Conservation (phyloP, 2,113 vertebrate species). For the Plecotus auritus region DNA sequence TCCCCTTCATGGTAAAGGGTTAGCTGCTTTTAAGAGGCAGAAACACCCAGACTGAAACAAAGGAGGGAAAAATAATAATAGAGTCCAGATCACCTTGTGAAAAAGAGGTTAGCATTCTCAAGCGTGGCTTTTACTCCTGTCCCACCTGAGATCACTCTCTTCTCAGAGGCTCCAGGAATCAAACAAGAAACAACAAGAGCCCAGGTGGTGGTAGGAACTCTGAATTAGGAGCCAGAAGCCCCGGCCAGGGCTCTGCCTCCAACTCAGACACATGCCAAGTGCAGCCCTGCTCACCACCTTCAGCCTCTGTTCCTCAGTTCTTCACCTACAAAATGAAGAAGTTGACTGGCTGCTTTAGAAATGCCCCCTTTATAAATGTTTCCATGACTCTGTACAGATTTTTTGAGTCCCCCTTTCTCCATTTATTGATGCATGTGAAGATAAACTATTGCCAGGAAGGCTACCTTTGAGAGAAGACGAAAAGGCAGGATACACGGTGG, state of each 20-base stretch:
- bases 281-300: not conserved
- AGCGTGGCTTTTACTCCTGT: not conserved
- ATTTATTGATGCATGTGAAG: not conserved
- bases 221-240: not conserved
- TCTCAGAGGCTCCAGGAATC: not conserved
- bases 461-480: not conserved
- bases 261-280: not conserved
- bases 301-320: not conserved
- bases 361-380: not conserved
- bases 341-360: not conserved
- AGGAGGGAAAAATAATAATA: not conserved
- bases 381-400: not conserved
- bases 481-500: not conserved
- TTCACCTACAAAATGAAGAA: not conserved
- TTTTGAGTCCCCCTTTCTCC: not conserved
- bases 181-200: not conserved
- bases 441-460: not conserved
- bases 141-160: not conserved
- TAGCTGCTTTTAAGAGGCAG: conserved; percentile 42
- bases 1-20: conserved; percentile 12
- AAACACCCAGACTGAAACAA: not conserved
- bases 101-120: not conserved
- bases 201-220: not conserved
- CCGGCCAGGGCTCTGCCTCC: not conserved
- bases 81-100: not conserved